These are phyloP conservation scores for Smithornis capensis DNA, from an alignment of 2,113 vertebrate species.

Conservation along the genomic window DNA sequence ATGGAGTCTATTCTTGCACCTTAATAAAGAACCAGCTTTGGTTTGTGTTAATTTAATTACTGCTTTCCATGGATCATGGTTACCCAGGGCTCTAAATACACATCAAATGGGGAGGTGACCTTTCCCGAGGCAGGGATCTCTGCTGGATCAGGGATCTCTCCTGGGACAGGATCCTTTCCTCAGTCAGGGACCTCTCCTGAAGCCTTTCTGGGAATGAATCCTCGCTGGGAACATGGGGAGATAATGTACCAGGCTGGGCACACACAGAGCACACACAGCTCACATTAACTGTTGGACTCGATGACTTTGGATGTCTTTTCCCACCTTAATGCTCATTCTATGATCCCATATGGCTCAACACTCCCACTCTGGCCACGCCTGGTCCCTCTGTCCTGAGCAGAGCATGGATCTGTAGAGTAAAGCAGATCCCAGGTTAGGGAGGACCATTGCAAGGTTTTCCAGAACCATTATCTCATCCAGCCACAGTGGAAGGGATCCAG, in stretches of 20 bases:
- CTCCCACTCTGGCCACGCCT: fast-evolving
- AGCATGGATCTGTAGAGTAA: fast-evolving
- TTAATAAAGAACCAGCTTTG: not conserved
- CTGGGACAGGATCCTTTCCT: fast-evolving
- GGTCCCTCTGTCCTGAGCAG: fast-evolving
- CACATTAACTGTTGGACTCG: not conserved
- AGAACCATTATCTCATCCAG: not conserved
- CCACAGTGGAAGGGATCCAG: fast-evolving
- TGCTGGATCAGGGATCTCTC: not conserved
- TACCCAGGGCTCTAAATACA: not conserved
- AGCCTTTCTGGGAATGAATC: not conserved
- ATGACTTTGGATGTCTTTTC: not conserved
- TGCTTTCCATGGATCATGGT: not conserved
- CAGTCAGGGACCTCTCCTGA: not conserved
- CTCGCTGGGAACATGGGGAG: fast-evolving
- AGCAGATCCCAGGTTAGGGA: not conserved
- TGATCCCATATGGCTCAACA: fast-evolving
- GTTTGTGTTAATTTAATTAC: not conserved
- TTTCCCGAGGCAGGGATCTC: not conserved
- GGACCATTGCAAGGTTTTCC: not conserved
- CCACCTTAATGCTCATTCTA: not conserved
- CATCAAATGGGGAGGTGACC: fast-evolving
- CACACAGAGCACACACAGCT: not conserved
- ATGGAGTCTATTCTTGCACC: not conserved
- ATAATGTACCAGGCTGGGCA: not conserved